Evolutionary conservation across 2,797 vertebrate species (phyloP), one percentile per base, ranked within the genome.

Genomic region (Syngnathus rostellatus): DNA sequence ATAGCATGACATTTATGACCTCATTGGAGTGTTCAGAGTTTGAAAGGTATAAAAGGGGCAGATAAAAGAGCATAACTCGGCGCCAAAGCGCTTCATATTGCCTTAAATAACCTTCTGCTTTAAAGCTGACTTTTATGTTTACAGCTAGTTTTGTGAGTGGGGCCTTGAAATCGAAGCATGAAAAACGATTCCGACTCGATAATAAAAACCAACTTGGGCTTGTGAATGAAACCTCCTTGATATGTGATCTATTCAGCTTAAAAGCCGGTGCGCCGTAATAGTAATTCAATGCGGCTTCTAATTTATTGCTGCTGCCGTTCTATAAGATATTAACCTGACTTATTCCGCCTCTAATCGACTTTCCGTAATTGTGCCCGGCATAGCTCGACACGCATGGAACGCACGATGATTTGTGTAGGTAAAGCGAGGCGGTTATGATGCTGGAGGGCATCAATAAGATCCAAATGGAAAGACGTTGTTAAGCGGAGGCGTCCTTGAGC

Each of bases 281-380:
- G 21, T 62, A 45, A 62, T 62, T 62, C 41, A 23, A 45, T 25
- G 41, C 40, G 25, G 23, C 21, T 62, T 21, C 41, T 45, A 21
- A 62, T 78, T 75, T 73, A 76, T 72, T 58, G 65, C 54, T 21
- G 50, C 65, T 48, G 61, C 63, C 51, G 62, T 71, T 74, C 46
- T 45, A 48, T 63, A 65, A 59, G 64, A 81, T 60, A 57, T 67
- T 60, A 62, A 67, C 72, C 40, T 21, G 63, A 72, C 68, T 67
- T 71, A 66, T 72, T 72, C 62, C 37, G 55, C 50, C 40, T 65
- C 64, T 69, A 59, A 73, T 76, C 50, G 58, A 68, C n/a, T 68
- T 60, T 62, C 39, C 70, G 51, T 62, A 21, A 74, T 77, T 72
- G 72, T 78, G 81, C 8, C 66, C 68, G 39, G n/a, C 60, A 62